Conservation (phyloP, 1,140 invertebrate species). For the Danaus melanippus region DNA sequence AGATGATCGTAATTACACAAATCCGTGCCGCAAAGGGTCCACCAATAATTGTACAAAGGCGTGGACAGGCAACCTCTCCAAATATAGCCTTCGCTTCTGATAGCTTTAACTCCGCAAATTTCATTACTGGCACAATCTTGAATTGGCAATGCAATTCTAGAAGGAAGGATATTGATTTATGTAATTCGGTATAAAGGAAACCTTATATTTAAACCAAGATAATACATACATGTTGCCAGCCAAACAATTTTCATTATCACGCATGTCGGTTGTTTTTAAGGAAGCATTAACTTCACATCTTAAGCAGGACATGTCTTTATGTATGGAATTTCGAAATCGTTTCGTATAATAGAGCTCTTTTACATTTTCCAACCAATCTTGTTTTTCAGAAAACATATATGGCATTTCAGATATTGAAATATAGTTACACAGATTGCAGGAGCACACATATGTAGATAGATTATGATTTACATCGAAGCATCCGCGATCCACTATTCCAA, state of each 20-base stretch:
- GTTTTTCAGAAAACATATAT: conserved; percentile 38
- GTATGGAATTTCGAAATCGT: conserved; percentile 40
- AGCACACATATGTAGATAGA: conserved; percentile 39
- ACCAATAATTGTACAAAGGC: conserved; percentile 53
- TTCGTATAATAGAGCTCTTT: conserved; percentile 43
- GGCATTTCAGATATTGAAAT: conserved; percentile 50
- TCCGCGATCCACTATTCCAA: conserved; percentile 49
- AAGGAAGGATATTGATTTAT: neutral
- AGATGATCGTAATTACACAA: conserved; percentile 43
- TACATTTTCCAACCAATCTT: conserved; percentile 48
- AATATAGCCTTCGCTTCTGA: conserved; percentile 41
- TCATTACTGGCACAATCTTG: conserved; percentile 39
- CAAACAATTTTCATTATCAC: conserved; percentile 38
- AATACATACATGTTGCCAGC: conserved; percentile 46
- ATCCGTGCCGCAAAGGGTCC: conserved; percentile 39
- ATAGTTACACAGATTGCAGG: conserved; percentile 52
- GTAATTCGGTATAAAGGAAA: no score
- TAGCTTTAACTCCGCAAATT: conserved; percentile 42
- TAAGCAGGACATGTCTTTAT: conserved; percentile 51
- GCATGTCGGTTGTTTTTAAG: conserved; percentile 20
- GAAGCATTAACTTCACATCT: conserved; percentile 45
- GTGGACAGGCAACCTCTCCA: conserved; percentile 45
- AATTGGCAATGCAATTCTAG: conserved; percentile 37
- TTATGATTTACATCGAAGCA: conserved; percentile 45
- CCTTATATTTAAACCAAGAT: conserved; percentile 4